phyloP scores from a whole-genome alignment of 1,140 invertebrate species.

The Agrilus planipennis region DNA sequence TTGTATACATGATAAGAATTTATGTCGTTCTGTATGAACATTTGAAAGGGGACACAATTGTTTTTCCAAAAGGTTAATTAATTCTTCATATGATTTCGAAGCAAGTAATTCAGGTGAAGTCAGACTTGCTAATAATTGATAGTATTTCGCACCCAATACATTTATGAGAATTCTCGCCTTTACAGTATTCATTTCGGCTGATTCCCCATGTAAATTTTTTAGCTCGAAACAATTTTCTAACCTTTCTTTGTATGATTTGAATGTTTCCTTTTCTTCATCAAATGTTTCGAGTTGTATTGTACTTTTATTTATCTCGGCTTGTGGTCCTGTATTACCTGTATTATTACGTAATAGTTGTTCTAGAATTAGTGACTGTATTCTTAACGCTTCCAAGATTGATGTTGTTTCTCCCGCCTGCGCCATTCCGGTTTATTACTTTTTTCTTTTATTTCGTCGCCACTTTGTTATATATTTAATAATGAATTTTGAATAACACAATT shows the following conservation, averaged over 20 bases:
- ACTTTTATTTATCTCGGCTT: too few relatives aligned
- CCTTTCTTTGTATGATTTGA: slow-evolving; percentile 1
- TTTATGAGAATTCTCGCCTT: not conserved
- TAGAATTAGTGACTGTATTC: too few relatives aligned
- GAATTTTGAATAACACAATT: too few relatives aligned
- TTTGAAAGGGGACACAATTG: not conserved
- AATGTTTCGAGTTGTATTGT: slow-evolving; percentile 2
- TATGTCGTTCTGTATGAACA: not conserved
- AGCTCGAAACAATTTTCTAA: slow-evolving; percentile 3
- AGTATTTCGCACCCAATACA: not conserved
- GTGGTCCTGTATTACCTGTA: too few relatives aligned
- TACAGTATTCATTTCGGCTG: not conserved
- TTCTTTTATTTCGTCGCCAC: too few relatives aligned
- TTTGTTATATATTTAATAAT: too few relatives aligned
- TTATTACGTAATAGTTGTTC: too few relatives aligned
- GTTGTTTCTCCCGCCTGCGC: too few relatives aligned
- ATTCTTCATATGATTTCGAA: not conserved
- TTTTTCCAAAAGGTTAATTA: slow-evolving; percentile 1
- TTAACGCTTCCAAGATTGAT: too few relatives aligned
- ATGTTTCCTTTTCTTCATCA: slow-evolving; percentile 5
- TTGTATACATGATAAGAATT: slow-evolving; percentile 1
- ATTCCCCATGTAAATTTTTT: not conserved
- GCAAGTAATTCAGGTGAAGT: not conserved
- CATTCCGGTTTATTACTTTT: too few relatives aligned
- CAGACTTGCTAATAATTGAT: not conserved